Base-by-base conservation (phyloP, 92 coral and sea anemone genomes). In the Blastomussa wellsi region DNA sequence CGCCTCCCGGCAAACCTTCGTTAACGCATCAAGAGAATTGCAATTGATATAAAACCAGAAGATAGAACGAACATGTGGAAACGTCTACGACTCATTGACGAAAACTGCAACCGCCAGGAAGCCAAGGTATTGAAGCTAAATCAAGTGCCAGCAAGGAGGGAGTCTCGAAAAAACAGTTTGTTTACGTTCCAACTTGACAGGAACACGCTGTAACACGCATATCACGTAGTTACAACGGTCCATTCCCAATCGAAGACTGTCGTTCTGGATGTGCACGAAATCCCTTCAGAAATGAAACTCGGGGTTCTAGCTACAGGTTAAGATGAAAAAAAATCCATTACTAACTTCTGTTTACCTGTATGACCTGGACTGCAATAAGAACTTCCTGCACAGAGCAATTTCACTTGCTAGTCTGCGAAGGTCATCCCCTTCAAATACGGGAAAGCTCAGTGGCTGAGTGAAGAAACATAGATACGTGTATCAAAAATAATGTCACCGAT, bases 341-440 rank as follows among this genome's bases (percentile, higher is more conserved):
- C 16, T 20, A 19, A 29, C 31, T 73, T 7, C 41, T 4, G 7
- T 35, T 55, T 85, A 97, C 99, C 99, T 97, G 94, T 93, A 97
- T 1, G 99, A 95, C 69, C 98, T 89, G 37, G 99, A 95, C 79
- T 97, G 99, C 77, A 97, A 73, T 3, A 97, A 89, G 89, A 97
- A 97, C 78, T 97, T 97, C 64, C 99, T 92, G 52, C 99, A 97
- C 80, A 92, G 82, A 20, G 99, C 95, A 36, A 97, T 95, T 80
- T 97, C 99, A 85, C 95, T 95, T 55, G 93, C 99, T 41, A 97
- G 86, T 44, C 98, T 94, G 41, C 98, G 96, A 4, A 97, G 92
- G 75, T 97, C 99, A 82, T 97, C 98, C 19, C 99, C 99, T 53
- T 97, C 99, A 72, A 95, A 90, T 13, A 92, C 94, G 10, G 98